Base-by-base conservation (phyloP, 1,140 invertebrate species). In the Hetaerina americana region DNA sequence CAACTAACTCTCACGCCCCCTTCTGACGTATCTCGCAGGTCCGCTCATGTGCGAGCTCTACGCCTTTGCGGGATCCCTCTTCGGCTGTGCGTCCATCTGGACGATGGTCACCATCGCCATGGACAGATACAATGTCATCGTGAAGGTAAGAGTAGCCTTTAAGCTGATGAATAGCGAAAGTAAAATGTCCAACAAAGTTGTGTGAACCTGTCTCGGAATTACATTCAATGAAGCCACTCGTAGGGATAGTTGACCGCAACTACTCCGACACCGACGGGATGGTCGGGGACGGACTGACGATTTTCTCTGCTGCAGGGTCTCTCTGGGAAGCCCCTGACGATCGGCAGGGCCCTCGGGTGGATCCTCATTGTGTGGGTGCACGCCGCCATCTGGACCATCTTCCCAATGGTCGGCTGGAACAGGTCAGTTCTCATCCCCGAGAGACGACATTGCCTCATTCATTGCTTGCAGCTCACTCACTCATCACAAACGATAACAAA, bases 341-440 rank as follows among this genome's bases (percentile, higher is more conserved):
- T 87, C 76, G 87, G 86, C 66, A 85, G 85, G 75, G 88, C 89
- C 40, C 79, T 90, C 72, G 76, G 89, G 6, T 84, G 88, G 76
- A 88, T 92, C 26, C 77, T 90, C 3, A 82, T 84, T 22, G 87
- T 91, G 68, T 92, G 90, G 90, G 71, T 82, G 0, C 89, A 88
- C 80, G 85, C 88, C 5, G 80, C 86, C 66, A 83, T 83, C 66
- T 92, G 90, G 89, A 88, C 89, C 68, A 73, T 90, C 28, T 85
- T 87, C 10, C 91, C 91, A 0, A 80, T 86, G 77, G 84, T 89
- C 75, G 87, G 87, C 73, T 89, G 87, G 87, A 87, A 87, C 77
- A 85, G 87, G 69, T 29, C 5, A 70, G n/a, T 27, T 10, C n/a
- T n/a, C n/a, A 12, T 57, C n/a, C 40, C n/a, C 40, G 25, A 66